Conservation (phyloP, 1,140 invertebrate species). For the Scaptodrosophila lebanonensis region DNA sequence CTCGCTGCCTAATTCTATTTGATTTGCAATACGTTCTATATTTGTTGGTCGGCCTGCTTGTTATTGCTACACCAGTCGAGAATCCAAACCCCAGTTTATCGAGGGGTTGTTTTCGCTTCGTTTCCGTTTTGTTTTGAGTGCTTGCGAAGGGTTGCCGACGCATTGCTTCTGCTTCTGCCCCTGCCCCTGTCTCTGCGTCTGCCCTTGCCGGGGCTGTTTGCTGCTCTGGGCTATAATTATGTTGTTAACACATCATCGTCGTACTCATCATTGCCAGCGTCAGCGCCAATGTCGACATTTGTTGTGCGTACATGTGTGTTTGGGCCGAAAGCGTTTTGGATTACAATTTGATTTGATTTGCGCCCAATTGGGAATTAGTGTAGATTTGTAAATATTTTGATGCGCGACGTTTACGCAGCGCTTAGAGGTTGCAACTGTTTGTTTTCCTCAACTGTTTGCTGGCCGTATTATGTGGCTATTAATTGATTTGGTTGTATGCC, state of each 20-base stretch:
- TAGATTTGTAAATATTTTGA: slow-evolving; percentile 71
- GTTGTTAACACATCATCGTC: slow-evolving; percentile 76
- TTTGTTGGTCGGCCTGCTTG: slow-evolving; percentile 3
- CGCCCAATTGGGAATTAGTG: slow-evolving; percentile 71
- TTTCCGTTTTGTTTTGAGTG: slow-evolving; percentile 72
- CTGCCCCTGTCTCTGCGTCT: slow-evolving; percentile 31
- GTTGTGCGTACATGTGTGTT: slow-evolving; percentile 11
- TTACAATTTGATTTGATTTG: slow-evolving; percentile 75
- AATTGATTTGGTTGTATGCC: slow-evolving; percentile 50
- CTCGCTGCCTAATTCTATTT: slow-evolving; percentile 74
- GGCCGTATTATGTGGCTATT: slow-evolving; percentile 45
- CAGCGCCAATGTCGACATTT: not conserved
- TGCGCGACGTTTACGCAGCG: slow-evolving; percentile 45
- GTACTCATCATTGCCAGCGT: slow-evolving; percentile 26
- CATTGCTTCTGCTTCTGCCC: slow-evolving; percentile 36
- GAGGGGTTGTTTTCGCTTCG: slow-evolving; percentile 61
- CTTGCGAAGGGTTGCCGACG: slow-evolving; percentile 43
- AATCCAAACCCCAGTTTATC: slow-evolving; percentile 27
- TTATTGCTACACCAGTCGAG: slow-evolving; percentile 59
- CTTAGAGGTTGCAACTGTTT: slow-evolving; percentile 16
- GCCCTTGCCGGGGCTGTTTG: slow-evolving; percentile 35
- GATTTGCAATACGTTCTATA: slow-evolving; percentile 66
- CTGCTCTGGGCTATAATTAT: slow-evolving; percentile 73
- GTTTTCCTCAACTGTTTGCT: slow-evolving; percentile 23
- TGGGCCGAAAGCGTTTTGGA: slow-evolving; percentile 65